A percentile compares a stretch with the other conserved stretches of the same genome.
phyloP scores from a whole-genome alignment of 2,888 invertebrate species.

The Drosophila neonasuta region DNA sequence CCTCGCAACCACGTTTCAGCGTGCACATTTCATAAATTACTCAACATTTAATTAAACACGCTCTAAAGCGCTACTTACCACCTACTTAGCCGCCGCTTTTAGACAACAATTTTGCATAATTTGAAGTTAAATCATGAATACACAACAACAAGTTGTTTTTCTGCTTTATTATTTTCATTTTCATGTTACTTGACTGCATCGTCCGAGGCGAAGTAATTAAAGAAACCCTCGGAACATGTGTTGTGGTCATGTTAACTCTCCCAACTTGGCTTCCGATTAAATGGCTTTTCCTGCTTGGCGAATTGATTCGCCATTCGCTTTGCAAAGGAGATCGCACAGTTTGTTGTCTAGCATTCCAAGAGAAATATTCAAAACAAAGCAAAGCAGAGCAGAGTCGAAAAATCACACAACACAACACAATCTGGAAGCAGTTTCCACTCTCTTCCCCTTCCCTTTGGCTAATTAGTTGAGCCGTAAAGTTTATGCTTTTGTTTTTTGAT shows the following conservation, averaged over 20 bases:
- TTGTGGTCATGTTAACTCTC: conserved; percentile 60
- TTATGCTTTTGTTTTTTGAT: conserved; percentile 64
- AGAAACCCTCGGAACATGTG: conserved; percentile 53
- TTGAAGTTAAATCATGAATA: conserved; percentile 70
- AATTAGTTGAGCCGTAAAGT: conserved; percentile 73
- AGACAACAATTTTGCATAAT: conserved; percentile 78
- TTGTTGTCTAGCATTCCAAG: conserved; percentile 1
- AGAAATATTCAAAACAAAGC: neutral
- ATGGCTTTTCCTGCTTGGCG: conserved; percentile 10
- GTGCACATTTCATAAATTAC: conserved; percentile 74
- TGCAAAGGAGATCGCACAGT: conserved; percentile 1
- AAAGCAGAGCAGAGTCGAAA: neutral
- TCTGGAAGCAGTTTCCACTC: neutral
- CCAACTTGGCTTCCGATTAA: conserved; percentile 3
- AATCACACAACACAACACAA: neutral
- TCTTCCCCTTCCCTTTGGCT: conserved; percentile 28
- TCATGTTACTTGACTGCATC: conserved; percentile 12
- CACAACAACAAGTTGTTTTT: conserved; percentile 53
- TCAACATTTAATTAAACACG: conserved; percentile 79
- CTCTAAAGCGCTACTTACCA: conserved; percentile 79
- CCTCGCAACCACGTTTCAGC: conserved; percentile 13
- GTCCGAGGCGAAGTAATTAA: conserved; percentile 34
- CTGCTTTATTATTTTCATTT: conserved; percentile 22
- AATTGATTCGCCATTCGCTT: conserved; percentile 11
- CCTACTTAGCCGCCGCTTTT: conserved; percentile 76